These are phyloP conservation scores for Leuciscus idus DNA, from an alignment of 2,113 vertebrate genomes.

Conservation along the genomic window DNA sequence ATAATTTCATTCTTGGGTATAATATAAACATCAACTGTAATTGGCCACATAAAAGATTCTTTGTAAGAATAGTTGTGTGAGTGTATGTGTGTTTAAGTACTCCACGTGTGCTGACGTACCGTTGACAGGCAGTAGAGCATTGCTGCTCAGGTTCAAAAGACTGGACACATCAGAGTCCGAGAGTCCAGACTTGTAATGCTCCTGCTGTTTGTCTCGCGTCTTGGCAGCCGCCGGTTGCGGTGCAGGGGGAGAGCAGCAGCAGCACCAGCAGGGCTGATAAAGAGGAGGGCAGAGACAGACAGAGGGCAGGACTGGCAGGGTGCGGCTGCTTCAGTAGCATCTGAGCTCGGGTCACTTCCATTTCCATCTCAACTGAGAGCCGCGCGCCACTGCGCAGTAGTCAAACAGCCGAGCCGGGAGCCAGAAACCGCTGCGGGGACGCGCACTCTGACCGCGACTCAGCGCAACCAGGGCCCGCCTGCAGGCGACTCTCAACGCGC, in stretches of 20 bases:
- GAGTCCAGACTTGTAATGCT: slow-evolving; percentile 42
- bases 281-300: slow-evolving; percentile 71
- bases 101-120: background rate
- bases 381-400: slow-evolving; percentile 74
- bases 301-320: slow-evolving; percentile 79
- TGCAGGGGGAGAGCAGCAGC: slow-evolving; percentile 45
- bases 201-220: slow-evolving; percentile 47
- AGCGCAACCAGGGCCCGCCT: slow-evolving; percentile 67
- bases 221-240: slow-evolving; percentile 43
- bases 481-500: slow-evolving; percentile 77
- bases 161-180: slow-evolving; percentile 54
- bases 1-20: background rate
- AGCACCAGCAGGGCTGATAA: slow-evolving; percentile 43
- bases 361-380: slow-evolving; percentile 77
- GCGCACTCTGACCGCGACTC: slow-evolving; percentile 75
- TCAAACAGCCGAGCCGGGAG: slow-evolving; percentile 74
- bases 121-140: slow-evolving; percentile 41
- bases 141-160: slow-evolving; percentile 62
- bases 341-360: slow-evolving; percentile 84
- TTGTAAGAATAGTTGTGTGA: background rate
- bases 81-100: background rate
- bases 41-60: background rate
- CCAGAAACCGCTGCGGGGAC: slow-evolving; percentile 81
- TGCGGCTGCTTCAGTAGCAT: slow-evolving; percentile 84
- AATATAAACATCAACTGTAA: background rate